Base-by-base conservation (phyloP, 2,888 invertebrate genomes). In the Trachelus tabidus region DNA sequence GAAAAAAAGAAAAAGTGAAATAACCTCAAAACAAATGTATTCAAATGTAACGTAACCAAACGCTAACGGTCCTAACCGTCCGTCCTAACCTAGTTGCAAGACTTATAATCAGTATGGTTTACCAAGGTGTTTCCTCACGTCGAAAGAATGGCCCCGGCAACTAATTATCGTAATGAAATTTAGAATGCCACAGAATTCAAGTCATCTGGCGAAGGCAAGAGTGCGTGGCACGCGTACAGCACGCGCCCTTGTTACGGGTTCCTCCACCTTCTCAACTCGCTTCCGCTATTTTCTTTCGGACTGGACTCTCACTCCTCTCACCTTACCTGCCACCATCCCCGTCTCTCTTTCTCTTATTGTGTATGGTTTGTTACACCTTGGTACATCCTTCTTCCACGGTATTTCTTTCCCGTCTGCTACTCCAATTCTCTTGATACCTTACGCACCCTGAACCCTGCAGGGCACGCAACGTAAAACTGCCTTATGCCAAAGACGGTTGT, bases 141-240 rank as follows among this genome's bases (percentile, higher is more conserved):
- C 23, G 9, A 23, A 56, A 2, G 23, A 23, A 56, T 56, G 9
- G 56, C 56, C 56, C 56, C 56, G 23, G 56, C 56, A 56, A 56
- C 56, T 82, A 85, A 87, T 87, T 86, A 88, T 81, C 81, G 83
- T 88, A 88, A 87, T 88, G 86, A 80, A 85, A 88, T 87, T 88
- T 87, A 80, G 76, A 79, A 75, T 68, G 73, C 73, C 77, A 75
- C 79, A 75, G 73, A 34, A 34, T 12, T 56, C 31, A 77, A 81
- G 85, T 85, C 88, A 87, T 88, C 84, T 88, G 88, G 87, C 82
- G 73, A 74, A 79, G 78, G 75, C 73, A 76, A 73, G 34, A 77
- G 77, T 77, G 79, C 75, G 77, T 76, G 85, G 83, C 87, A 88
- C 88, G 88, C 85, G 87, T 85, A 77, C 81, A 82, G 81, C 88